phyloP scores from a whole-genome alignment of 2,888 invertebrate genomes.

The Xanthorhoe designata region DNA sequence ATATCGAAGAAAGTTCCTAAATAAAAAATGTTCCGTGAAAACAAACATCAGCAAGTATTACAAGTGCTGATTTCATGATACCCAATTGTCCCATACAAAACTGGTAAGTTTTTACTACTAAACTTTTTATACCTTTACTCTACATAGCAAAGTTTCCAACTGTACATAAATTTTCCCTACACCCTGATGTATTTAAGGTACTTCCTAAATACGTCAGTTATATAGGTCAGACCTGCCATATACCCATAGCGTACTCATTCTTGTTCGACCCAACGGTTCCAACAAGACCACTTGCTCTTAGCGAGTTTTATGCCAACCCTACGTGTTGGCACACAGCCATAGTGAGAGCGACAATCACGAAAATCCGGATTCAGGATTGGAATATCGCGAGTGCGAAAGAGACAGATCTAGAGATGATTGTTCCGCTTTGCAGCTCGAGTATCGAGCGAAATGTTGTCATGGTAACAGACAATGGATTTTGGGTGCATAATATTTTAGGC shows the following conservation, averaged over 20 bases:
- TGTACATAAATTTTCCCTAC: conserved; percentile 43
- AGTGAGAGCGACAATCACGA: conserved; percentile 69
- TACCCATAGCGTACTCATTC: conserved; percentile 61
- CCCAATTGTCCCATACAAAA: conserved; percentile 46
- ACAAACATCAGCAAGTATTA: conserved; percentile 42
- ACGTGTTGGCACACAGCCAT: conserved; percentile 79
- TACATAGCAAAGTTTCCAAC: conserved; percentile 39
- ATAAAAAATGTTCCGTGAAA: conserved; percentile 34
- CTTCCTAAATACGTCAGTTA: conserved; percentile 50
- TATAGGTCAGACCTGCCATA: conserved; percentile 57
- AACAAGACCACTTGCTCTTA: conserved; percentile 69
- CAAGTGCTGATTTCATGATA: conserved; percentile 44
- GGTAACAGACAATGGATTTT: conserved; percentile 85
- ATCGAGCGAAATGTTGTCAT: conserved; percentile 83
- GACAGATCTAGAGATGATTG: conserved; percentile 75
- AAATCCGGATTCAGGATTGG: conserved; percentile 74
- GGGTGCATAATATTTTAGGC: conserved; percentile 86
- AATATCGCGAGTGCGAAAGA: conserved; percentile 75
- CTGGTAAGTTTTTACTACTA: conserved; percentile 48
- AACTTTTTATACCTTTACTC: conserved; percentile 42
- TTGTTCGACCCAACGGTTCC: conserved; percentile 71
- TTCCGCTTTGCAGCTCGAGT: conserved; percentile 68
- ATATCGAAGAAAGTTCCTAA: conserved; percentile 33
- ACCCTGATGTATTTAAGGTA: conserved; percentile 47
- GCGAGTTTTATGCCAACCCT: conserved; percentile 74